Base-by-base conservation (phyloP, 2,797 vertebrate genomes). In the Peromyscus nudipes region DNA sequence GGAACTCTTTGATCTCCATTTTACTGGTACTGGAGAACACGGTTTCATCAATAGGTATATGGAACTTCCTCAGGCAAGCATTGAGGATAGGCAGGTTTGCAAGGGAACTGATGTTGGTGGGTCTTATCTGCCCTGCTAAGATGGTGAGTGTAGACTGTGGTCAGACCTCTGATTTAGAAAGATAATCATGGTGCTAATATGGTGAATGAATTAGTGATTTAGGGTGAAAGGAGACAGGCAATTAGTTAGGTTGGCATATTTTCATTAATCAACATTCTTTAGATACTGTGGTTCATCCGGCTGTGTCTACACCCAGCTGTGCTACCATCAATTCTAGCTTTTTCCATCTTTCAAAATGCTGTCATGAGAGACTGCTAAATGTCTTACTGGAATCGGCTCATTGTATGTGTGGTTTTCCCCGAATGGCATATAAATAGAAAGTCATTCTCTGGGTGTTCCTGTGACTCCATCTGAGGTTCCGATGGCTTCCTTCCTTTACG, bases 81-180 rank as follows among this genome's bases (percentile, higher is more conserved):
- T 12, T 64, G 80, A 71, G 86, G n/a, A 55, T 79, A 82, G 89
- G 79, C 55, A 79, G 37, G 12, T 34, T 49, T 77, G 65, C 60
- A 40, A 91, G n/a, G 86, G 46, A 95, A 92, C 40, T 23, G 6
- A 46, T 69, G 10, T 37, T 37, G 37, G 62, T 34, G 27, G 79
- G 27, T 52, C 29, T 84, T 90, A 10, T 14, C 2, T 79, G 40
- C 49, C 83, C 60, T 46, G 17, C 34, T 85, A 46, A 91, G 67
- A 52, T 86, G 43, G 71, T 60, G 46, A 80, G 79, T 37, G 23
- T n/a, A 69, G 62, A 60, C 37, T 0, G 0, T 84, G 40, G 77
- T 94, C 52, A 89, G 57, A 73, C 76, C 49, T 92, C 0, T 94
- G 82, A 94, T 89, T 77, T 79, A 91, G 75, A 93, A 79, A 92